Evolutionary conservation across 2,113 vertebrate species (phyloP), one percentile per base, ranked within the genome.

Genomic region (Chaetops frenatus): DNA sequence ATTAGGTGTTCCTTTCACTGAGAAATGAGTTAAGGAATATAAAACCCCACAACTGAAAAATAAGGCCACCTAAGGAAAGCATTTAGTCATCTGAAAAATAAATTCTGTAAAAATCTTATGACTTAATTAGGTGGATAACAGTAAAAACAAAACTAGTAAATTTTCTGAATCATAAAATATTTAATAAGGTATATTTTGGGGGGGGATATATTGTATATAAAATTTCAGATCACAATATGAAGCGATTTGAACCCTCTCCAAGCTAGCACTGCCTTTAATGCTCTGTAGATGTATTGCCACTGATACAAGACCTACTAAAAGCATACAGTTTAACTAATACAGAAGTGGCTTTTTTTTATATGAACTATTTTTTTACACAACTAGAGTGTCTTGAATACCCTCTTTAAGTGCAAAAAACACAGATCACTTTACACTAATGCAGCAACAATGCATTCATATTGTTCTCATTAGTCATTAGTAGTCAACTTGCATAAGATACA

Each of bases 141-240:
- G 90, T 95, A 95, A 93, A 89, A 96, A 89, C 73, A 95, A 80
- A 94, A 96, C 72, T 96, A 95, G 60, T 64, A 92, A 79, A 28
- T 95, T 72, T 97, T 98, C 98, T 98, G 98, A 99, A 99, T 99
- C 99, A 99, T 98, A 98, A 99, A 99, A 99, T 99, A 99, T 99
- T 99, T 99, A 99, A 98, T 99, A 98, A 97, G 98, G 98, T 99
- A 99, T 99, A 99, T 98, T 99, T 86, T 2, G 8, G 42, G 7
- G 0, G 97, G 64, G 98, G 97, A 98, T 98, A 99, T 99, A 99
- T 98, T 99, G 99, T 99, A 99, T 99, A 99, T 99, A 99, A 99
- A 99, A 99, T 99, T 98, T 99, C 98, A 98, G 98, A 98, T 99
- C 99, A 99, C 99, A 98, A 99, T 98, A 99, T 98, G 98, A 99